Evolutionary conservation across 2,888 invertebrate species (phyloP), one percentile per base, ranked within the genome.

Genomic region (Dendrolimus houi): DNA sequence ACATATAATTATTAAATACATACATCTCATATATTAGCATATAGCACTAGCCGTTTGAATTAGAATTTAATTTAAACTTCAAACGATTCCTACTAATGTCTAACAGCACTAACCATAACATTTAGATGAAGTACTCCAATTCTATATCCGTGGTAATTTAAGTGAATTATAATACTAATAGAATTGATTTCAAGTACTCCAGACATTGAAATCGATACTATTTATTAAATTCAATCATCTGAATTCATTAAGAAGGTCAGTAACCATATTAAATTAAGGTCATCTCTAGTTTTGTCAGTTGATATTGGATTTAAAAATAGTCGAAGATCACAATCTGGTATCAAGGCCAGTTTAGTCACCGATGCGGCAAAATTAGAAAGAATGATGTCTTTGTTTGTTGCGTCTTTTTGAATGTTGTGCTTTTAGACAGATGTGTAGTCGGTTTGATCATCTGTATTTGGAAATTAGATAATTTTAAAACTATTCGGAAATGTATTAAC

Each of bases 241-340:
- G 47, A 47, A 47, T 47, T 8, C 12, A 47, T 47, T 47, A 47
- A 52, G 59, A 60, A 63, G 57, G 58, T 57, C 56, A 64, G 52
- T 60, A 55, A 60, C 57, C 55, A 62, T 68, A 58, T 67, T 69
- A 63, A 61, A 55, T 61, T 68, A 70, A 76, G 75, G 75, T 72
- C 72, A 70, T 71, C 65, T 61, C 56, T 64, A 64, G 62, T 64
- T 67, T 67, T 74, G 68, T 71, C 66, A 63, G 62, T 64, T 70
- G 72, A 69, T 75, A 72, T 71, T 74, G 69, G 57, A 65, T 70
- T 65, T 76, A 71, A 71, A 73, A 75, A 73, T 70, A 77, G 67
- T 64, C 58, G 59, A 66, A 61, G 65, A 64, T 69, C 71, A 70
- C 62, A 69, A 67, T 68, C 68, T 62, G 63, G 54, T 62, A 64